Base-by-base conservation (phyloP, 2,113 vertebrate genomes). In the Triplophysa rosa region DNA sequence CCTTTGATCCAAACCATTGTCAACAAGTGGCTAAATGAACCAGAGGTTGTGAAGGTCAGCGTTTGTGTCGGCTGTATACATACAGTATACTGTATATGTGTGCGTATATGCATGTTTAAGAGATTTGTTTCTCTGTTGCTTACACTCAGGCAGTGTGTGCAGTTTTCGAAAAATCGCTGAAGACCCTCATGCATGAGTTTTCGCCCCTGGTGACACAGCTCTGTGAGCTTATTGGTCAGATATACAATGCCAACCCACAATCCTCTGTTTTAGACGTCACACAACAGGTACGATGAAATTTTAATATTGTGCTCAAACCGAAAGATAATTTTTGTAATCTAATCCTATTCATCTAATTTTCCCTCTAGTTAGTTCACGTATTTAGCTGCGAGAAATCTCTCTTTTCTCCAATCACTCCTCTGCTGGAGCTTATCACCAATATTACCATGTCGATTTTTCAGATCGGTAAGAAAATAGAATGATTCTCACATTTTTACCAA, bases 91-190 rank as follows among this genome's bases (percentile, higher is more conserved):
- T n/a, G 7, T 33, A 69, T 82, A 33, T 77, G 81, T 17, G 67
- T 33, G 23, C 56, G 6, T 8, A 26, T 63, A 24, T 61, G 8
- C 24, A 12, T 54, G 13, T 45, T 14, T 33, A 11, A 14, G 23
- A 45, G 33, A 58, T 14, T 47, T 0, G 17, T 19, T 42, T 6
- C 17, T 58, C 4, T 29, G 54, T 58, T 17, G 21, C 26, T 58
- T 1, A 63, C 19, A 71, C 37, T 37, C 89, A 99, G 97, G 96
- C 97, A 0, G 95, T 97, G 78, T 99, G 97, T 45, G 95, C 94
- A 49, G 94, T 99, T 77, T 99, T 99, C 80, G 95, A 96, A 84
- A 99, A 98, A 88, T 98, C 96, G 0, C 94, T 98, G 83, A 96
- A 96, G 90, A 99, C 95, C 2, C 94, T 99, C 59, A 90, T 96